phyloP scores from a whole-genome alignment of 2,888 invertebrate genomes.

The Phrixothrix hirtus region DNA sequence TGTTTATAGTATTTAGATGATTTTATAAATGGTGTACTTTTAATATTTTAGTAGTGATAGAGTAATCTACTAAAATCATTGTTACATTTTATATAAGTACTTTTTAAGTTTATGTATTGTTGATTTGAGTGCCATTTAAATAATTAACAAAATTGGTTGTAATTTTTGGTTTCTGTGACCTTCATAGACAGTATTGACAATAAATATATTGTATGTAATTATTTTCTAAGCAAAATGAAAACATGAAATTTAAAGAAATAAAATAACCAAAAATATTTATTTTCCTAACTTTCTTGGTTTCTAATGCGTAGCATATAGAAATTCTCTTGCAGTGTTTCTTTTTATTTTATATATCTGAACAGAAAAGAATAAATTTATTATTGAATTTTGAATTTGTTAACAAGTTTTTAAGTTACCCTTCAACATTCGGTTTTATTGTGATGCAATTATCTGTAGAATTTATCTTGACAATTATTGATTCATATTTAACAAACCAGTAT shows the following conservation, averaged over 20 bases:
- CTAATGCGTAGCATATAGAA: too few relatives aligned
- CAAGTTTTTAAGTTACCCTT: too few relatives aligned
- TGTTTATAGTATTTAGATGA: slow-evolving; percentile 21
- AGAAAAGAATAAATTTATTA: too few relatives aligned
- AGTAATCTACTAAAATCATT: slow-evolving; percentile 16
- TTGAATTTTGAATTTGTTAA: too few relatives aligned
- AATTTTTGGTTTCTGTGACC: slow-evolving; percentile 16
- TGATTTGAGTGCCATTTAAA: slow-evolving; percentile 30
- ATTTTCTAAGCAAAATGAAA: slow-evolving; percentile 21
- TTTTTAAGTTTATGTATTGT: slow-evolving; percentile 29
- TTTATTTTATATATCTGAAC: too few relatives aligned
- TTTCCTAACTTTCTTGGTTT: too few relatives aligned
- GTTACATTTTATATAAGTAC: slow-evolving; percentile 25
- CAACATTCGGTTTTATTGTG: too few relatives aligned
- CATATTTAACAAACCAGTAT: too few relatives aligned
- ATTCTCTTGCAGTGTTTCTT: too few relatives aligned
- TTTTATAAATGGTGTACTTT: slow-evolving; percentile 27
- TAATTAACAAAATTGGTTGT: slow-evolving; percentile 21
- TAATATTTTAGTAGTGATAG: slow-evolving; percentile 17
- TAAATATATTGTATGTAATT: slow-evolving; percentile 17
- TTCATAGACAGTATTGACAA: slow-evolving; percentile 25
- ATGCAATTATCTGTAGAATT: too few relatives aligned
- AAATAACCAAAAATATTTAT: too few relatives aligned
- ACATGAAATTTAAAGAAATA: slow-evolving; percentile 4
- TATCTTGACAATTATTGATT: too few relatives aligned